A percentile compares a stretch with the other conserved stretches of the same genome.
These are phyloP conservation scores for Orientallactaga bullata DNA, from an alignment of 2,113 vertebrate species.

Conservation along the genomic window DNA sequence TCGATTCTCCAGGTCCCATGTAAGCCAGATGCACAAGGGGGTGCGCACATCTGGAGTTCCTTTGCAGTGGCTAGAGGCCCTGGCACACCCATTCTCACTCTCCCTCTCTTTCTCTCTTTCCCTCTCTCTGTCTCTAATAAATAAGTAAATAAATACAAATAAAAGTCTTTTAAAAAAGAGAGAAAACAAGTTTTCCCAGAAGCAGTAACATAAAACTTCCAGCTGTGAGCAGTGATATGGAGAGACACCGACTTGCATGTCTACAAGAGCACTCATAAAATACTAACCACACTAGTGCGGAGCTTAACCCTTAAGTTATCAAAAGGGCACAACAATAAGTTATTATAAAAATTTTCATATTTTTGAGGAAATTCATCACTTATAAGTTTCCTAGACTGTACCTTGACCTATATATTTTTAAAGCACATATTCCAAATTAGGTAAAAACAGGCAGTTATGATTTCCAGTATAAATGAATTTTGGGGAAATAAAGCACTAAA, in stretches of 20 bases:
- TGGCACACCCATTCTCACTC: too few species aligned
- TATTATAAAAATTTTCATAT: background rate
- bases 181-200: background rate
- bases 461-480: background rate
- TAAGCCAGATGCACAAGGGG: too few species aligned
- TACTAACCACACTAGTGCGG: background rate
- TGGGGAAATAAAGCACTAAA: background rate
- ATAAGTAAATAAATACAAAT: too few species aligned
- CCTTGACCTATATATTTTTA: background rate
- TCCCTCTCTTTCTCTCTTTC: too few species aligned
- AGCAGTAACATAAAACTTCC: background rate
- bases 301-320: background rate
- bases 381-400: background rate
- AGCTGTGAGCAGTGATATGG: background rate
- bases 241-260: background rate
- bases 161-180: too few species aligned
- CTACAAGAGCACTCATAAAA: background rate
- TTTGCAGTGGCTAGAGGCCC: too few species aligned
- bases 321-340: background rate
- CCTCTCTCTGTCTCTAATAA: too few species aligned
- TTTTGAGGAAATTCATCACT: slow-evolving; percentile 12
- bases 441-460: background rate
- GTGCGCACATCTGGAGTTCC: too few species aligned
- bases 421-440: background rate
- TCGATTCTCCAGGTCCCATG: too few species aligned